phyloP scores from a whole-genome alignment of 2,888 invertebrate genomes.

The Nowickia ferox region DNA sequence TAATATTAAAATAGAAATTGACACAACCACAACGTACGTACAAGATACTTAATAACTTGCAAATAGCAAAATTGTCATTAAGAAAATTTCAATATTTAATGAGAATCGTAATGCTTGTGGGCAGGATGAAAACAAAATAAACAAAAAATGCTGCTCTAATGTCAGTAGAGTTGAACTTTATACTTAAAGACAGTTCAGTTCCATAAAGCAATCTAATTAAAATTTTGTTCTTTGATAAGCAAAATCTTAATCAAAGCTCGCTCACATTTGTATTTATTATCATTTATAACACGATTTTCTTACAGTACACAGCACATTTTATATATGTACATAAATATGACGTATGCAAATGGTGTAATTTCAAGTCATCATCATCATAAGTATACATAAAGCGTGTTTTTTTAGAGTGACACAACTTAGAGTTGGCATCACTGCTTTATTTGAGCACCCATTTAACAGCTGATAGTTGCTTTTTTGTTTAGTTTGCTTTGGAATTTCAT shows the following conservation, averaged over 20 bases:
- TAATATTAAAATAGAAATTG: not conserved
- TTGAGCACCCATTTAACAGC: too few species aligned
- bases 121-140: too few species aligned
- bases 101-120: constrained; percentile 6
- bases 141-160: not conserved
- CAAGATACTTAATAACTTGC: not conserved
- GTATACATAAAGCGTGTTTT: too few species aligned
- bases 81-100: constrained; percentile 30
- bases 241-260: not conserved
- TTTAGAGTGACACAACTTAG: too few species aligned
- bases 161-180: not conserved
- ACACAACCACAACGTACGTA: not conserved
- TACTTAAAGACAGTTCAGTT: too few species aligned
- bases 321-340: too few species aligned
- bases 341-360: too few species aligned
- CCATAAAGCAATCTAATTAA: constrained; percentile 24
- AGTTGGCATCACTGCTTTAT: too few species aligned
- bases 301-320: not conserved
- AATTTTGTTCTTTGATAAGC: constrained; percentile 5
- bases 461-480: too few species aligned
- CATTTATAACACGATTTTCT: not conserved
- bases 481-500: too few species aligned
- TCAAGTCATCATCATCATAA: not conserved
- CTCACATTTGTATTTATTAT: not conserved
- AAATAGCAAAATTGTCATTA: constrained; percentile 4